phyloP scores from a whole-genome alignment of 2,888 invertebrate species.

The Agriopis marginaria region DNA sequence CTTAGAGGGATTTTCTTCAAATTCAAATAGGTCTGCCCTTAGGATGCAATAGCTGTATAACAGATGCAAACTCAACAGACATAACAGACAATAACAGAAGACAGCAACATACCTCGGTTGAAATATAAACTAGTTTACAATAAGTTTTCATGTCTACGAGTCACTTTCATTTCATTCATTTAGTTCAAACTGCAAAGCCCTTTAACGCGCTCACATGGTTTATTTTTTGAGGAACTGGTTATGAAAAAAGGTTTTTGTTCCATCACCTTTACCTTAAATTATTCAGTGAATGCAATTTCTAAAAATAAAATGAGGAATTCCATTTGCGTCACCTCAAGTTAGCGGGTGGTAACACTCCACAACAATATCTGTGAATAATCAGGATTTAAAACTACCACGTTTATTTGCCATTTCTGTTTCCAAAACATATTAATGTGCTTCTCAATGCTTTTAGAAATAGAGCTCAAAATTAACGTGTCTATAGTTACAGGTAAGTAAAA shows the following conservation, averaged over 20 bases:
- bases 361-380: slow-evolving; percentile 83
- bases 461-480: slow-evolving; percentile 45
- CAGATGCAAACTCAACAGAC: too few relatives aligned
- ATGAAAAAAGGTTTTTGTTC: slow-evolving; percentile 6
- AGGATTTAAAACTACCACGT: slow-evolving; percentile 60
- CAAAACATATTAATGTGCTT: slow-evolving; percentile 10
- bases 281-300: slow-evolving; percentile 49
- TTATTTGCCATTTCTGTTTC: slow-evolving; percentile 38
- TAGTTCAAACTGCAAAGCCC: background rate
- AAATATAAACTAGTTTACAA: background rate
- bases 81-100: background rate
- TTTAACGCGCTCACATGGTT: background rate
- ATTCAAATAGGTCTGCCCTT: too few relatives aligned
- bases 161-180: background rate
- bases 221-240: background rate
- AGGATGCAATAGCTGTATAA: too few relatives aligned
- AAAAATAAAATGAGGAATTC: slow-evolving; percentile 53
- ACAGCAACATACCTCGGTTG: background rate
- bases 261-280: slow-evolving; percentile 50
- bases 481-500: slow-evolving; percentile 36
- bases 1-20: too few relatives aligned
- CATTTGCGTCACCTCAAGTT: slow-evolving; percentile 75
- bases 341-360: slow-evolving; percentile 79
- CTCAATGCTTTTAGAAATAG: slow-evolving; percentile 47
- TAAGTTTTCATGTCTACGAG: background rate